phyloP scores from a whole-genome alignment of 35 echinoderm and acorn worm genomes.

The Ophiothrix spiculata region DNA sequence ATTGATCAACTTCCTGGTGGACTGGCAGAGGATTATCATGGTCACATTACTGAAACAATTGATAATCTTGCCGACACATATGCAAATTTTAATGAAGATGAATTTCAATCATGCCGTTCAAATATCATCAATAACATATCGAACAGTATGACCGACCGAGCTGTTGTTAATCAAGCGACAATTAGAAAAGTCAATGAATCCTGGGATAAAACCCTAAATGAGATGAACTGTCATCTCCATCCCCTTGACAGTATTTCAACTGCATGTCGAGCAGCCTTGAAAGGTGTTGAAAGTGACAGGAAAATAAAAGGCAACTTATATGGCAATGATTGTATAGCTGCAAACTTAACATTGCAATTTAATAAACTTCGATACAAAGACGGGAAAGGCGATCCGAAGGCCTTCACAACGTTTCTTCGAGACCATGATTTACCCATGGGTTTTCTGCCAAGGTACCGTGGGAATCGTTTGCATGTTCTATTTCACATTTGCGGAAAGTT shows the following conservation, averaged over 20 bases:
- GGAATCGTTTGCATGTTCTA: too few relatives aligned
- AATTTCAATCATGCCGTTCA: not conserved
- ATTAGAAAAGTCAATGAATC: not conserved
- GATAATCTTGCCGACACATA: not conserved
- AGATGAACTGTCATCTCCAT: slow-evolving; percentile 22
- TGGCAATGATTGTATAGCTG: slow-evolving; percentile 18
- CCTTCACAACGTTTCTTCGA: slow-evolving; percentile 14
- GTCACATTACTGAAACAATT: not conserved
- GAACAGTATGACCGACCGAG: not conserved
- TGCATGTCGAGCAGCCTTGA: not conserved
- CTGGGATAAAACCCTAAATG: not conserved
- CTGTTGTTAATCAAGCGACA: slow-evolving; percentile 1
- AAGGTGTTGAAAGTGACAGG: not conserved
- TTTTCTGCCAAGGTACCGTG: slow-evolving; percentile 17
- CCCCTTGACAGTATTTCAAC: slow-evolving; percentile 10
- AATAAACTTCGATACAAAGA: slow-evolving; percentile 42
- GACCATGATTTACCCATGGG: not conserved
- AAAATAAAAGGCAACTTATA: not conserved
- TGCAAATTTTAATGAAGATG: not conserved
- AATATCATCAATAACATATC: not conserved
- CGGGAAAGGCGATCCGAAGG: slow-evolving; percentile 36
- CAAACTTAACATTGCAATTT: slow-evolving; percentile 14
- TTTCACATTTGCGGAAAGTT: too few relatives aligned
- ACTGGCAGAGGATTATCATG: not conserved
- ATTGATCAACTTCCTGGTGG: not conserved